A percentile compares a stretch with the other conserved stretches of the same genome.
Conservation (phyloP, 2,113 vertebrate genomes). For the Oostethus manadensis region DNA sequence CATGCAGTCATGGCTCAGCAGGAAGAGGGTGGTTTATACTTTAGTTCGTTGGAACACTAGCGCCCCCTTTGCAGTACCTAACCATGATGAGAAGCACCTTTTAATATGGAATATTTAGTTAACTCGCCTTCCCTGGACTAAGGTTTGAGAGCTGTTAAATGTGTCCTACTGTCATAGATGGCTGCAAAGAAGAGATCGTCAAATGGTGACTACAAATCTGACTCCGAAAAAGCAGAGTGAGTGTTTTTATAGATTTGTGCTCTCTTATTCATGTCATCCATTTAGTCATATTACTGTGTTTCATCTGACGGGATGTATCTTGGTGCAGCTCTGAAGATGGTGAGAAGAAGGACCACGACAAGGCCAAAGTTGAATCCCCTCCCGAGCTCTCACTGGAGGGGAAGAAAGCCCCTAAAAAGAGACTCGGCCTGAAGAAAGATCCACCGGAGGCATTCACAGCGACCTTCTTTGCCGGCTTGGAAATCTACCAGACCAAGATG, state of each 20-base stretch:
- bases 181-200: slow-evolving; percentile 75
- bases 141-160: background rate
- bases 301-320: slow-evolving; percentile 8
- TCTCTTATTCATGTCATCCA: background rate
- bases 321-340: slow-evolving; percentile 81
- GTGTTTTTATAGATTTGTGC: slow-evolving; percentile 45
- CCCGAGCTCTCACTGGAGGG: slow-evolving; percentile 63
- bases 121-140: too few relatives aligned
- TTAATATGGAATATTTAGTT: too few relatives aligned
- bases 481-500: slow-evolving; percentile 93
- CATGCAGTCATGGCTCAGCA: too few relatives aligned
- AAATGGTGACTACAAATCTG: slow-evolving; percentile 78
- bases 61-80: too few relatives aligned
- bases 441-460: slow-evolving; percentile 86
- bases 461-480: slow-evolving; percentile 88
- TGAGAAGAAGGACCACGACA: slow-evolving; percentile 89
- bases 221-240: slow-evolving; percentile 93
- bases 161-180: slow-evolving; percentile 59
- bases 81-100: too few relatives aligned
- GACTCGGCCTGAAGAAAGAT: slow-evolving; percentile 78
- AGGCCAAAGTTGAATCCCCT: slow-evolving; percentile 73
- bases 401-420: slow-evolving; percentile 78
- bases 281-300: background rate
- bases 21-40: too few relatives aligned
- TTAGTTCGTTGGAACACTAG: too few relatives aligned